These are phyloP conservation scores for Epinephelus fuscoguttatus DNA, from an alignment of 2,113 vertebrate species.

Conservation along the genomic window DNA sequence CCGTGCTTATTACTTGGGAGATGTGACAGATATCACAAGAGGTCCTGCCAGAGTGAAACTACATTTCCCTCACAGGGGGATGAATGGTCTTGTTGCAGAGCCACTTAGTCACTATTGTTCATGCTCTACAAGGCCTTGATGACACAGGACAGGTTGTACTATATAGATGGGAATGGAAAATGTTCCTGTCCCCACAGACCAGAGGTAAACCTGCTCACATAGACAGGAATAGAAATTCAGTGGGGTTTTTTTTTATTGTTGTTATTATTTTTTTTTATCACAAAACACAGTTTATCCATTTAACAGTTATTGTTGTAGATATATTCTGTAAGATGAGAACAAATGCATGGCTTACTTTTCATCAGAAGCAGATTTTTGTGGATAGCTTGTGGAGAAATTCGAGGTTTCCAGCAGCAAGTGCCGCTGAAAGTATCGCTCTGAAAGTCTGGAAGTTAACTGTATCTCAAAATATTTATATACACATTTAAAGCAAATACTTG, in stretches of 20 bases:
- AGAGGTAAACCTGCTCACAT: not conserved
- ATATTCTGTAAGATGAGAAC: not conserved
- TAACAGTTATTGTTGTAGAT: not conserved
- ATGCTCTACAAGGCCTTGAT: constrained; percentile 22
- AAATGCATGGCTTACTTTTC: not conserved
- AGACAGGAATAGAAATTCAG: not conserved
- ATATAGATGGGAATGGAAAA: constrained; percentile 27
- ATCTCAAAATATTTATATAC: too few relatives aligned
- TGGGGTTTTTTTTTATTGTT: too few relatives aligned
- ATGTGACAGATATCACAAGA: constrained; percentile 25
- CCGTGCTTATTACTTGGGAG: constrained; percentile 3
- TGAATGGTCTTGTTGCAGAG: constrained; percentile 28
- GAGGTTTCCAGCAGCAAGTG: not conserved
- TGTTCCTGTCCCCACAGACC: constrained; percentile 18
- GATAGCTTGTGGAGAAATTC: not conserved
- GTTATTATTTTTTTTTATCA: constrained; percentile 3
- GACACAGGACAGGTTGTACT: constrained; percentile 33
- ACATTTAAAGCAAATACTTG: too few relatives aligned
- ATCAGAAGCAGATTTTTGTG: not conserved
- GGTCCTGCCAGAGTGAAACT: constrained; percentile 18
- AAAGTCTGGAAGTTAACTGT: too few relatives aligned
- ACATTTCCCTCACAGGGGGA: constrained; percentile 6
- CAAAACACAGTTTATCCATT: not conserved
- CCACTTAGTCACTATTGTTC: constrained; percentile 50
- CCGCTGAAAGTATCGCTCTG: too few relatives aligned